Evolutionary conservation across 2,797 vertebrate genomes (phyloP).

Genomic region (Characodon lateralis): DNA sequence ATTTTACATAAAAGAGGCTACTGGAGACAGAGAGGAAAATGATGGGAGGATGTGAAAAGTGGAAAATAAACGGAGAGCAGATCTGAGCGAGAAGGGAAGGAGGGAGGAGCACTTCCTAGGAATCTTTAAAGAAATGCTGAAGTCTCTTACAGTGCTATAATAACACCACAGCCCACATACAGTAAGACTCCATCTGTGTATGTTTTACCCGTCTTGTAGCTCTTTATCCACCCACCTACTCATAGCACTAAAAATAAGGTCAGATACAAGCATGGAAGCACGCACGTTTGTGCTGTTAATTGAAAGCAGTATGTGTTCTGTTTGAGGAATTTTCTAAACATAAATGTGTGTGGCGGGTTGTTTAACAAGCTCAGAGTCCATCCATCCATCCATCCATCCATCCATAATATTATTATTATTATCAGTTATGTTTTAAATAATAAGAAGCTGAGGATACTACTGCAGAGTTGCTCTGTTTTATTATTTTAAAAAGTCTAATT

Average conservation of each 20-base stretch:
- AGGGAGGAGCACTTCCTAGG: constrained; percentile 33
- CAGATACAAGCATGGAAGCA: not conserved
- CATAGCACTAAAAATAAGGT: constrained; percentile 14
- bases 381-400: not conserved
- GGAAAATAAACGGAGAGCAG: constrained; percentile 30
- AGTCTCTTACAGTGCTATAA: constrained; percentile 34
- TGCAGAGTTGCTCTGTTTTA: not conserved
- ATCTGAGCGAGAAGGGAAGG: constrained; percentile 8
- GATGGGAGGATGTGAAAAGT: constrained; percentile 29
- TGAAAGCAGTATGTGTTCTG: not conserved
- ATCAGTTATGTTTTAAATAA: not conserved
- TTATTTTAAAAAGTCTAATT: not conserved
- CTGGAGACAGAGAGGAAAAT: constrained; percentile 18
- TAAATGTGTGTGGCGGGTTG: not conserved
- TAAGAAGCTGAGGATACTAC: not conserved
- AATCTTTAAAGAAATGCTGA: constrained; percentile 47
- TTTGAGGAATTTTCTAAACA: not conserved
- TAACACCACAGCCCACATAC: constrained; percentile 55
- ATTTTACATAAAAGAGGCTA: constrained; percentile 37
- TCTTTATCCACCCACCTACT: constrained; percentile 30
- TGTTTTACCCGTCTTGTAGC: constrained; percentile 6
- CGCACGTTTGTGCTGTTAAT: not conserved
- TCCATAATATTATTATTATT: not conserved
- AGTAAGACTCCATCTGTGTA: constrained; percentile 45
- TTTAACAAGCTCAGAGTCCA: not conserved